Evolutionary conservation across 1,140 invertebrate genomes (phyloP).

Genomic region (Cotesia chilonis): DNA sequence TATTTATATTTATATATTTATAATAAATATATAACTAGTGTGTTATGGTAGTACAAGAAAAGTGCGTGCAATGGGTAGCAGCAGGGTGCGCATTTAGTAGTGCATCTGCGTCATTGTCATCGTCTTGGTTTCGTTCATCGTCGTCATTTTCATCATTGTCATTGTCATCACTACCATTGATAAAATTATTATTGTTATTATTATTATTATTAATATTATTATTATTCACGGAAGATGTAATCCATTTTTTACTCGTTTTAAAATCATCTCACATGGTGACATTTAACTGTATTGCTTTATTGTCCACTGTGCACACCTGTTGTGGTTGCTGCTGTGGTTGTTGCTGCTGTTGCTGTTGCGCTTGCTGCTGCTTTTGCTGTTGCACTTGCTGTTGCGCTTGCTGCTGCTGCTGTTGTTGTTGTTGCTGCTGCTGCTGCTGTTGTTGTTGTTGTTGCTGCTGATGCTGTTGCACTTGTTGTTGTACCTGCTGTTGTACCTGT

Average conservation of each 20-base stretch:
- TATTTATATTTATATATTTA: constrained; percentile 48
- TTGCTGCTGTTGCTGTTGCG: constrained; percentile 59
- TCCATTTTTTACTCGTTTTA: constrained; percentile 46
- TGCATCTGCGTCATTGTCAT: constrained; percentile 55
- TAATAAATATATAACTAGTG: constrained; percentile 64
- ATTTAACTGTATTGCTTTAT: constrained; percentile 65
- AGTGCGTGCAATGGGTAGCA: constrained; percentile 65
- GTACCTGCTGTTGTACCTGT: constrained; percentile 52
- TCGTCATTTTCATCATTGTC: constrained; percentile 48
- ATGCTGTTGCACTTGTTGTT: constrained; percentile 54
- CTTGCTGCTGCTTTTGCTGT: constrained; percentile 53
- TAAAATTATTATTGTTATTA: constrained; percentile 3
- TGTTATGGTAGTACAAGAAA: constrained; percentile 64
- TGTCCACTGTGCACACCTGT: constrained; percentile 61
- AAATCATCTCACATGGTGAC: constrained; percentile 64
- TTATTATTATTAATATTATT: constrained; percentile 15
- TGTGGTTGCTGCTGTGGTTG: constrained; percentile 60
- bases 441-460: constrained; percentile 46
- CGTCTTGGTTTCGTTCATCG: constrained; percentile 24
- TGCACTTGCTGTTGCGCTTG: constrained; percentile 52
- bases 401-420: constrained; percentile 52
- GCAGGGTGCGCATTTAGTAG: constrained; percentile 57
- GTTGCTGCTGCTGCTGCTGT: constrained; percentile 52
- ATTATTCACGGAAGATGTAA: neutral
- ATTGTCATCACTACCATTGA: constrained; percentile 34